Percentiles rank a stretch among this genome's conserved stretches.
Evolutionary conservation across 2,797 vertebrate species (phyloP).

Genomic region (Hypotaenidia okinawae): DNA sequence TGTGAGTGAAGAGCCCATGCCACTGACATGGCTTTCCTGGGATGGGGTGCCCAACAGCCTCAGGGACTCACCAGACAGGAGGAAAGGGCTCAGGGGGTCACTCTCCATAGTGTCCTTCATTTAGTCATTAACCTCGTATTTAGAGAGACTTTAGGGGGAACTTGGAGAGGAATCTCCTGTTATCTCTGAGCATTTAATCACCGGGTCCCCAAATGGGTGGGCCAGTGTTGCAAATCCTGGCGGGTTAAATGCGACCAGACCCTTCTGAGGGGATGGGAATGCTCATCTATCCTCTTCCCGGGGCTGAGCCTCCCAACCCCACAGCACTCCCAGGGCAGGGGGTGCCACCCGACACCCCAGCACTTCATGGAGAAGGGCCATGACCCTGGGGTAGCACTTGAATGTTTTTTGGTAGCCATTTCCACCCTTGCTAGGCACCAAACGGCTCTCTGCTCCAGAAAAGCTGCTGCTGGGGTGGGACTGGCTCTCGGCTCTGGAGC

Average conservation of each 20-base stretch:
- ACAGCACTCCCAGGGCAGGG: background rate
- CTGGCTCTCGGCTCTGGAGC: background rate
- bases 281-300: fast-evolving
- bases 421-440: background rate
- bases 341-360: background rate
- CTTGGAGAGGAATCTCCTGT: background rate
- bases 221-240: background rate
- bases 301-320: background rate
- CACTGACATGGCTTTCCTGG: background rate
- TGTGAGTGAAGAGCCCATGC: background rate
- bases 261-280: background rate
- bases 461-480: background rate
- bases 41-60: background rate
- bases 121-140: constrained; percentile 8
- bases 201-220: background rate
- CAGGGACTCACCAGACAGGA: fast-evolving
- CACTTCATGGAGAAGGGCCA: fast-evolving
- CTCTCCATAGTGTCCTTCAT: background rate
- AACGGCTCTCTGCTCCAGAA: background rate
- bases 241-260: background rate
- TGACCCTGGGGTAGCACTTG: fast-evolving
- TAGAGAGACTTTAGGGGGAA: background rate
- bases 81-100: background rate
- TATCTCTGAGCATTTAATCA: background rate
- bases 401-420: background rate